Conservation (phyloP, 1,140 invertebrate genomes). For the Daktulosphaira vitifoliae region DNA sequence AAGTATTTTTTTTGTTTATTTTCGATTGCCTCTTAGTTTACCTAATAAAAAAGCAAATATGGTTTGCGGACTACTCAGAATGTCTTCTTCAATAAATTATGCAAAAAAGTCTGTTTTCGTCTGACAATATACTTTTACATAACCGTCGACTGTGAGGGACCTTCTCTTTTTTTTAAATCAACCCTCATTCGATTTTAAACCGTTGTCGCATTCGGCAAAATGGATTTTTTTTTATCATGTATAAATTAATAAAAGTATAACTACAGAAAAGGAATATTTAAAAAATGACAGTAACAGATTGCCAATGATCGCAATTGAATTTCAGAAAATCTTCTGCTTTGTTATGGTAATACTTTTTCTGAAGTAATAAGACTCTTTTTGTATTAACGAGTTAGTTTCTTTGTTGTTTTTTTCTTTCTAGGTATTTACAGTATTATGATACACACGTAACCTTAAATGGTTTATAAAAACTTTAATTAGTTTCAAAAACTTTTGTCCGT, state of each 20-base stretch:
- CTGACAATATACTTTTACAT: conserved; percentile 24
- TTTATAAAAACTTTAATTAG: conserved; percentile 10
- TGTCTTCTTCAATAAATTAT: conserved; percentile 28
- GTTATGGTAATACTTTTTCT: conserved; percentile 25
- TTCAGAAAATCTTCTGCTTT: neutral
- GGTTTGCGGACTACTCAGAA: conserved; percentile 21
- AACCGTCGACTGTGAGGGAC: neutral
- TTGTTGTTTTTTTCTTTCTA: too few species aligned
- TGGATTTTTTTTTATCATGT: conserved; percentile 10
- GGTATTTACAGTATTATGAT: too few species aligned
- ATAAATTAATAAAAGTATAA: neutral
- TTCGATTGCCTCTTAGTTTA: neutral
- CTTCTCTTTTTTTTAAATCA: conserved; percentile 9
- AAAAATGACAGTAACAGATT: conserved; percentile 27
- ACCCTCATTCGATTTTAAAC: conserved; percentile 6
- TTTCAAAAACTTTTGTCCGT: neutral
- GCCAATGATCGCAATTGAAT: conserved; percentile 29
- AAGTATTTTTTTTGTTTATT: neutral
- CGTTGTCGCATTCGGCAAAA: conserved; percentile 1
- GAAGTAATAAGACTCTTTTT: too few species aligned
- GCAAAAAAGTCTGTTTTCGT: conserved; percentile 22
- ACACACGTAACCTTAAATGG: too few species aligned
- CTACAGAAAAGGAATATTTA: neutral
- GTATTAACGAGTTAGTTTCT: conserved; percentile 9
- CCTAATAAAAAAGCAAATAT: conserved; percentile 44